Percentiles rank a stretch among this genome's conserved stretches.
phyloP scores from a whole-genome alignment of 2,888 invertebrate genomes.

The Ormia ochracea region DNA sequence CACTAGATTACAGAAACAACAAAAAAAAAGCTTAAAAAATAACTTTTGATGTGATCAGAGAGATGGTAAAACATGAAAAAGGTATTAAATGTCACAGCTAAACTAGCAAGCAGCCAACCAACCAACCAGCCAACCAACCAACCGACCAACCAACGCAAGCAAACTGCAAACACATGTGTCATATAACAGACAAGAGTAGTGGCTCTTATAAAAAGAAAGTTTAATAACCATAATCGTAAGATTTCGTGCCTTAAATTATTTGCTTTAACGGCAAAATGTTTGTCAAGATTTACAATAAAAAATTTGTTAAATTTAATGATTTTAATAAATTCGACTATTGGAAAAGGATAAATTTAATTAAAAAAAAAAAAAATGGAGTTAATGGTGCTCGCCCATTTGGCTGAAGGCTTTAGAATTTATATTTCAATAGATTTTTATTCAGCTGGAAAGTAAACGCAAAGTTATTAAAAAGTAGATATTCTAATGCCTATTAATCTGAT shows the following conservation, averaged over 20 bases:
- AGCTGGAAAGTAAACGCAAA: too few relatives aligned
- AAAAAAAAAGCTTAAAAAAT: not conserved
- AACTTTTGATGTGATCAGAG: conserved; percentile 40
- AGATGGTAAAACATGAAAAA: conserved; percentile 45
- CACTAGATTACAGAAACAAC: not conserved
- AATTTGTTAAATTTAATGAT: not conserved
- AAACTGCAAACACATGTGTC: not conserved
- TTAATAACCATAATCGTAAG: conserved; percentile 4
- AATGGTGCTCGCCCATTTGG: too few relatives aligned
- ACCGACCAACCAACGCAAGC: not conserved
- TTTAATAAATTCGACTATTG: not conserved
- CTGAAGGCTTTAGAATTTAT: too few relatives aligned
- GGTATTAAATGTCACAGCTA: conserved; percentile 39
- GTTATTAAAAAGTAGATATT: too few relatives aligned
- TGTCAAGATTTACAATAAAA: not conserved
- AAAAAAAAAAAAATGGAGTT: too few relatives aligned
- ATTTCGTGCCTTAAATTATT: not conserved
- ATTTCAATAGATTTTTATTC: too few relatives aligned
- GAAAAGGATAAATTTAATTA: too few relatives aligned
- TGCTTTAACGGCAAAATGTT: not conserved
- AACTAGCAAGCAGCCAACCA: too few relatives aligned
- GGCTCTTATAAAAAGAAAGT: conserved; percentile 17
- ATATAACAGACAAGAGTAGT: not conserved
- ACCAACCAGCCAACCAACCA: too few relatives aligned
- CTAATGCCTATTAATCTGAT: too few relatives aligned